A percentile compares a stretch with the other conserved stretches of the same genome.
phyloP scores from a whole-genome alignment of 2,113 vertebrate species.

The Atractosteus spatula region DNA sequence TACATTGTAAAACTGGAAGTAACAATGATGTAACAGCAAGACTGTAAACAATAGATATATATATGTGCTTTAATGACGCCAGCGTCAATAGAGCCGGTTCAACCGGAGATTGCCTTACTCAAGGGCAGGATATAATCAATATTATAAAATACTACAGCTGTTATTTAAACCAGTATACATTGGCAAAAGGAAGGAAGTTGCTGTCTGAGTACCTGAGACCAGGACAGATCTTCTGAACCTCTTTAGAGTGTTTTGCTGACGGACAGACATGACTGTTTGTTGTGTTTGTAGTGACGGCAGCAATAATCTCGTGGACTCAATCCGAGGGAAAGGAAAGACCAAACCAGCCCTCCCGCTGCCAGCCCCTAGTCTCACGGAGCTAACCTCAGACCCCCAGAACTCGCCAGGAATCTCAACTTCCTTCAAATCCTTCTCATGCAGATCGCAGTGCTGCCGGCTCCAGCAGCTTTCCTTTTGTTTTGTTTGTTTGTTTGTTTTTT shows the following conservation, averaged over 20 bases:
- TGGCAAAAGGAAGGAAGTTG: slow-evolving; percentile 32
- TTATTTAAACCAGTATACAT: slow-evolving; percentile 48
- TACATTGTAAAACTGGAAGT: slow-evolving; percentile 80
- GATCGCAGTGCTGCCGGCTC: slow-evolving; percentile 59
- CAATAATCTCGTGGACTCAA: slow-evolving; percentile 39
- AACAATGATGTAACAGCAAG: slow-evolving; percentile 81
- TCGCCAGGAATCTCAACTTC: slow-evolving; percentile 37
- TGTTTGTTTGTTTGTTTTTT: slow-evolving; percentile 32
- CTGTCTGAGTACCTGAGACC: slow-evolving; percentile 27
- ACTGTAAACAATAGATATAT: slow-evolving; percentile 86
- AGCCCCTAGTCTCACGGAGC: slow-evolving; percentile 29
- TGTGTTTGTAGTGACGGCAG: slow-evolving; percentile 21
- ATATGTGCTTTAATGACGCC: slow-evolving; percentile 93
- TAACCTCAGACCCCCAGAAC: slow-evolving; percentile 26
- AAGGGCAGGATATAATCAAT: slow-evolving; percentile 39
- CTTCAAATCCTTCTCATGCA: slow-evolving; percentile 33
- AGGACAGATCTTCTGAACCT: not conserved
- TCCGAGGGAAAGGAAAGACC: slow-evolving; percentile 30
- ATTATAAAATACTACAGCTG: slow-evolving; percentile 48
- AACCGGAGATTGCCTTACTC: slow-evolving; percentile 37
- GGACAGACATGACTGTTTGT: not conserved
- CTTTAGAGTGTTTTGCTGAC: slow-evolving; percentile 10
- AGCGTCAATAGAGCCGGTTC: slow-evolving; percentile 75
- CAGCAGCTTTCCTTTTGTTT: slow-evolving; percentile 7
- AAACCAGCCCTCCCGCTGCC: slow-evolving; percentile 35